phyloP scores from a whole-genome alignment of 2,888 invertebrate genomes.

The Odontomyia ornata region DNA sequence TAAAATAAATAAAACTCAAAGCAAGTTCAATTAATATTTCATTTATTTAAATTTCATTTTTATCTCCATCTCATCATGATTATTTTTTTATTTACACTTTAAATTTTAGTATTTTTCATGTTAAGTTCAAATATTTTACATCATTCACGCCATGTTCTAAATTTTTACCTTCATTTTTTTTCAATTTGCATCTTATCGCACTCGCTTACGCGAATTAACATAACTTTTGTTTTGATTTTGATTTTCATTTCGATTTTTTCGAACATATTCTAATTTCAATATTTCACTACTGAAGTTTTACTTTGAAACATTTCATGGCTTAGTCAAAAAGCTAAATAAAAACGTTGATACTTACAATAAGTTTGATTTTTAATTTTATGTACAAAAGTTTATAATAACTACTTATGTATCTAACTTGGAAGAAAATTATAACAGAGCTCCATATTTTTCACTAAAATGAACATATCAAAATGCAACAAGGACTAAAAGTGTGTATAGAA shows the following conservation, averaged over 20 bases:
- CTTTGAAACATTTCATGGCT: slow-evolving; percentile 4
- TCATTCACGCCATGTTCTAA: neutral
- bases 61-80: neutral
- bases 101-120: neutral
- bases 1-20: too few species aligned
- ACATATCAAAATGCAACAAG: neutral
- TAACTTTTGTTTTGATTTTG: too few species aligned
- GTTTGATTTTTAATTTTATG: neutral
- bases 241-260: too few species aligned
- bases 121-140: neutral
- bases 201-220: too few species aligned
- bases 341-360: neutral
- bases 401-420: neutral
- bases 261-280: neutral
- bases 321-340: neutral
- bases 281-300: neutral
- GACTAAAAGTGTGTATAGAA: neutral
- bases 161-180: neutral
- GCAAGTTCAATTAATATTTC: neutral
- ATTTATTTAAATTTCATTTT: neutral
- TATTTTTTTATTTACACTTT: neutral
- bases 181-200: neutral
- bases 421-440: neutral
- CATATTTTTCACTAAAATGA: too few species aligned
- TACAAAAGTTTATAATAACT: neutral